Evolutionary conservation across 2,888 invertebrate species (phyloP).

Genomic region (Athripsodes cinereus): DNA sequence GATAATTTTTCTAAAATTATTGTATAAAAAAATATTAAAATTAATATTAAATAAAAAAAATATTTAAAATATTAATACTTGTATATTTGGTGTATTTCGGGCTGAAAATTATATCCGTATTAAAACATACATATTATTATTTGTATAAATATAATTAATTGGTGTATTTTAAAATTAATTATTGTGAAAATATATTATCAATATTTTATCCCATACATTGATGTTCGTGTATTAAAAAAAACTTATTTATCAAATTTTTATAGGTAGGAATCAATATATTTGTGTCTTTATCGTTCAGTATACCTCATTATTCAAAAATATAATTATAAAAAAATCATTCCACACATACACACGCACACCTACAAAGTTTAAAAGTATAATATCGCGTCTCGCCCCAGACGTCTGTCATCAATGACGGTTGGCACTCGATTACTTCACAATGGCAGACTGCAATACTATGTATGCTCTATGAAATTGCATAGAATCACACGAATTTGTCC

Average conservation of each 20-base stretch:
- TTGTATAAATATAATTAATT: too few species aligned
- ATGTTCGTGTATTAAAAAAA: slow-evolving; percentile 24
- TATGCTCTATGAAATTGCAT: too few species aligned
- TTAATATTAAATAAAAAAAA: background rate
- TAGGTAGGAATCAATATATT: slow-evolving; percentile 25
- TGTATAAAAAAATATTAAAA: background rate
- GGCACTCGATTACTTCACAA: too few species aligned
- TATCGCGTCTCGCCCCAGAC: too few species aligned
- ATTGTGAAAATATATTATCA: too few species aligned
- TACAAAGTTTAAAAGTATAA: too few species aligned
- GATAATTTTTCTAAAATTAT: background rate
- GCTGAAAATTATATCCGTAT: too few species aligned
- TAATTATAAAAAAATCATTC: background rate
- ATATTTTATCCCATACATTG: slow-evolving; percentile 17
- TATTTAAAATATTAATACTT: background rate
- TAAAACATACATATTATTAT: too few species aligned
- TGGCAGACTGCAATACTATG: too few species aligned
- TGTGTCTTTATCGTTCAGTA: slow-evolving; percentile 43
- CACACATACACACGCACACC: slow-evolving; percentile 11
- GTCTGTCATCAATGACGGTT: too few species aligned
- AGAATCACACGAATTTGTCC: too few species aligned
- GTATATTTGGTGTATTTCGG: background rate
- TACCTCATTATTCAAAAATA: slow-evolving; percentile 37
- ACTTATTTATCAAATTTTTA: slow-evolving; percentile 22
- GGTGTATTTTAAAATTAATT: too few species aligned